Base-by-base conservation (phyloP, 2,797 vertebrate genomes). In the Miichthys miiuy region DNA sequence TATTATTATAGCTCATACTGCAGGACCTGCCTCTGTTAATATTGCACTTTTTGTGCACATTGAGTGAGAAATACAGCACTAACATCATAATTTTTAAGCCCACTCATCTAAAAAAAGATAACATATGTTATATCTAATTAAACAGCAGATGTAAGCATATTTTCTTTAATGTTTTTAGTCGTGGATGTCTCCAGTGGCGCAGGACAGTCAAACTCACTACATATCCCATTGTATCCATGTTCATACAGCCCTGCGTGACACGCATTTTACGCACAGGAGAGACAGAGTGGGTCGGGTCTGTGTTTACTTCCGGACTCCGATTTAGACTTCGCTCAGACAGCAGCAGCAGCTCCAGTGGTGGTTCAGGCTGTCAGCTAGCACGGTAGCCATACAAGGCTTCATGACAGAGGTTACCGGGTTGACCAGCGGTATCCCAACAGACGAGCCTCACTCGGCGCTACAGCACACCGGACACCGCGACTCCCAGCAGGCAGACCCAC, bases 301-400 rank as follows among this genome's bases (percentile, higher is more conserved):
- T 97, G 96, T 97, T 97, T 97, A 97, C 97, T 98, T 98, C 97
- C 97, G 97, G 96, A 94, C 94, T 94, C 89, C 72, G 82, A 87
- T 89, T 90, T 86, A 92, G 89, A 87, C 80, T 64, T 16, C 30
- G 87, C 76, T 90, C 87, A 87, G 87, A 87, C 62, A 82, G 85
- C 83, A 86, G 85, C 83, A 86, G 93, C 91, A 81, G 92, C 91
- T 84, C 80, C 85, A 77, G 85, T 75, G 86, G 85, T 79, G 84
- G 77, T 75, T 64, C 80, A 68, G 81, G 58, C 85, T 87, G 89
- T 87, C 89, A 87, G 90, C 81, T 80, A 81, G 77, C 72, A 27
- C 87, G 41, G 88, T 23, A 78, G 86, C 89, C 90, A 73, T 77
- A 88, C 88, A 62, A 85, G 92, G 89, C 83, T 94, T 87, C 91